Evolutionary conservation across 2,888 invertebrate genomes (phyloP).

Genomic region (Chouioia cunea): DNA sequence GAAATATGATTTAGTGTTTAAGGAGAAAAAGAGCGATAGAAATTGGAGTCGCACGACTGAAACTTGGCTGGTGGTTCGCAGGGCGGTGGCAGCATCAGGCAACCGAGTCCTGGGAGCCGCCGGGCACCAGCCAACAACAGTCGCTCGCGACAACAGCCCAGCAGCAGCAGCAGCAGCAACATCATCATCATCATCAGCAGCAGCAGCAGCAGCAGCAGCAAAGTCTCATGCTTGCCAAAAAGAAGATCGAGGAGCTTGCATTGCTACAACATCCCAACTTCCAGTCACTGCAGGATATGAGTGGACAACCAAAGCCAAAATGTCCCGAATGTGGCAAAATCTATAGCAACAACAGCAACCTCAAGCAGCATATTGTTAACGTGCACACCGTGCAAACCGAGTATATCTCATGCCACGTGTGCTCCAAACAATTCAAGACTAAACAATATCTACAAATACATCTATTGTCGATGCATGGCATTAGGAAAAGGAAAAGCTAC

Average conservation of each 20-base stretch:
- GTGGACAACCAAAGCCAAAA: conserved; percentile 70
- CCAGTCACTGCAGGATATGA: conserved; percentile 44
- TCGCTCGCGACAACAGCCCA: conserved; percentile 60
- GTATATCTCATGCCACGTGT: conserved; percentile 75
- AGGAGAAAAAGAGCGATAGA: conserved; percentile 35
- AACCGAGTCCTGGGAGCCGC: conserved; percentile 65
- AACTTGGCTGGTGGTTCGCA: conserved; percentile 69
- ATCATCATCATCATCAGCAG: conserved; percentile 62
- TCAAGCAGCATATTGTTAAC: conserved; percentile 79
- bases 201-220: conserved; percentile 58
- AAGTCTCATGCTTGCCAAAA: conserved; percentile 63
- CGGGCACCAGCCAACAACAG: conserved; percentile 57
- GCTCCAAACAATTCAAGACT: conserved; percentile 78
- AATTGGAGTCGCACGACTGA: conserved; percentile 56
- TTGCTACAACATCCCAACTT: conserved; percentile 55
- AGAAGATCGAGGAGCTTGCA: conserved; percentile 62
- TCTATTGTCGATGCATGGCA: conserved; percentile 77
- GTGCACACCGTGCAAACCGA: conserved; percentile 76
- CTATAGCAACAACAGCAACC: conserved; percentile 78
- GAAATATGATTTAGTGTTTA: conserved; percentile 30
- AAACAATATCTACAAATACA: conserved; percentile 80
- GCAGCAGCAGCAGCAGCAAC: conserved; percentile 56
- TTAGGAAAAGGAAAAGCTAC: conserved; percentile 73
- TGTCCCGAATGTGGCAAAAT: conserved; percentile 78
- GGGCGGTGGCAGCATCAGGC: conserved; percentile 69